Base-by-base conservation (phyloP, 2,888 invertebrate genomes). In the Trichogramma evanescens region DNA sequence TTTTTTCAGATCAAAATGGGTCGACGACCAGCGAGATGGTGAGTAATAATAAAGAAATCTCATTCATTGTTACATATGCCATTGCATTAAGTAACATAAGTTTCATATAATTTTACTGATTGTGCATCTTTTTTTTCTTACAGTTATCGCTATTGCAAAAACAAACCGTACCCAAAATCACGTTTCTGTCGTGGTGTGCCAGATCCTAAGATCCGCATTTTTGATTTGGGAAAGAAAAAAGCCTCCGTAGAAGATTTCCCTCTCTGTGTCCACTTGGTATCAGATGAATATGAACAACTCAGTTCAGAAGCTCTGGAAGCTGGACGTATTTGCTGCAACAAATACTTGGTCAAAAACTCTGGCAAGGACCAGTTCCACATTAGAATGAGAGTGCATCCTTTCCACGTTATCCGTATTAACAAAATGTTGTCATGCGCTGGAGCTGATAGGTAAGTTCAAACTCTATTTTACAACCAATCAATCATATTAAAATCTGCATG, bases 381-480 rank as follows among this genome's bases (percentile, higher is more conserved):
- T 75, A 88, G 99, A 73, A 97, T 99, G 87, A 86, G 99, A 74
- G 83, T 96, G 65, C 99, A 99, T 82, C 99, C 99, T 69, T 99
- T 96, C 91, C 99, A 99, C 80, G 97, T 99, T 68, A 93, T 96
- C 78, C 89, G 99, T 72, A 99, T 99, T 83, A 99, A 99, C 81
- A 99, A 99, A 85, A 99, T 99, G 99, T 98, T 99, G 84, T 98
- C 98, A 71, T 99, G 99, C 81, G 99, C 99, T 83, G 99, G 99
- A 84, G 99, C 99, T 86, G 99, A 99, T 92, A 95, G 97, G 95
- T 93, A 67, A 63, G 26, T 26, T 26, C 26, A 26, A 26, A 26
- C 26, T 2, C 26, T 26, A 26, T 26, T 26, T 26, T 26, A 26
- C 26, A 13, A 13, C 26, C 26, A 26, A 26, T 26, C 26, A 26